Conservation (phyloP, 2,888 invertebrate species). For the Morinoia aosen region DNA sequence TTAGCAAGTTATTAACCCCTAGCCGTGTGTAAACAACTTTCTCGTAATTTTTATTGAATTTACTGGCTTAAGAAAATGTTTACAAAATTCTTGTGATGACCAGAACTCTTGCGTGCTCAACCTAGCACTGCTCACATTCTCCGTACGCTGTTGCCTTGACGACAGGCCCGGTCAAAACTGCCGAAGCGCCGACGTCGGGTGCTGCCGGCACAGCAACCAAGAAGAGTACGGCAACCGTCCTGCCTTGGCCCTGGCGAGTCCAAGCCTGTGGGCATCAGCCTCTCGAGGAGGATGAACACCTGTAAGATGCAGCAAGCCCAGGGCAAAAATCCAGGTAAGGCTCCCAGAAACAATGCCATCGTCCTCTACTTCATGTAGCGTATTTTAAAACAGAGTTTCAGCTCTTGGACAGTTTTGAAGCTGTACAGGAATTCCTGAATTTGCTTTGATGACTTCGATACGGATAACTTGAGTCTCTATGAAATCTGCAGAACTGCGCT, state of each 20-base stretch:
- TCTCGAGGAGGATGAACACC: conserved; percentile 50
- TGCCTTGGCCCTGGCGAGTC: conserved; percentile 27
- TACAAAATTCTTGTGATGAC: too few relatives aligned
- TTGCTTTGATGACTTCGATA: neutral
- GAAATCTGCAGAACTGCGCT: neutral
- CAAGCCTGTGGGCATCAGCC: conserved; percentile 35
- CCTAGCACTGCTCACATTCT: neutral
- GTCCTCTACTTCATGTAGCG: neutral
- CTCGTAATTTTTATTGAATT: too few relatives aligned
- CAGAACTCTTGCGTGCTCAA: too few relatives aligned
- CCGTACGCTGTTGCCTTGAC: neutral
- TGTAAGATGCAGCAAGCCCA: conserved; percentile 47
- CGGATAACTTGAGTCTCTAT: neutral
- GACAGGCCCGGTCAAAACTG: conserved; percentile 66
- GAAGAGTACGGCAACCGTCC: conserved; percentile 49
- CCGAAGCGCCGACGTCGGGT: conserved; percentile 65
- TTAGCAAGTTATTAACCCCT: too few relatives aligned
- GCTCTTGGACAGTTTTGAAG: neutral
- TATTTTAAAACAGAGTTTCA: neutral
- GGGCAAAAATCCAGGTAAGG: conserved; percentile 41
- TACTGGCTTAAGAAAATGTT: too few relatives aligned
- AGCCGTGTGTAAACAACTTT: too few relatives aligned
- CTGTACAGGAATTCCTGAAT: neutral
- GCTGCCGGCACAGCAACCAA: conserved; percentile 64
- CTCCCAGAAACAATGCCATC: neutral